Evolutionary conservation across 2,113 vertebrate species (phyloP), one percentile per base, ranked within the genome.

Genomic region (Myrmecobius fasciatus): DNA sequence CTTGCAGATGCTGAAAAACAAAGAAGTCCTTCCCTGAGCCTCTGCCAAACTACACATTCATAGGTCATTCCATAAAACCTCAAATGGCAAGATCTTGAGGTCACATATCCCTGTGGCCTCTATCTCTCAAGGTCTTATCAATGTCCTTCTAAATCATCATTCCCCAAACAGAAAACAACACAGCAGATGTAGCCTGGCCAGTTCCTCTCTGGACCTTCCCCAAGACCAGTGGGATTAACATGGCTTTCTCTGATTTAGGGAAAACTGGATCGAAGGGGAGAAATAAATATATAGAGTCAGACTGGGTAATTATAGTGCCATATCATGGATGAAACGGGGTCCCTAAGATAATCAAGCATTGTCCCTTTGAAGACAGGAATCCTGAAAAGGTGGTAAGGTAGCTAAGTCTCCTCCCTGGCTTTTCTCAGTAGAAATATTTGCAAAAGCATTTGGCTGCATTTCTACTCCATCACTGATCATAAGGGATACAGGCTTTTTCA

Each of bases 401-500:
- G 83, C 9, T 36, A 7, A 94, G 92, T 52, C 7, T 95, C 47
- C 92, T 96, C 94, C 95, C 48, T 97, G 25, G 0, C 0, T 96
- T 98, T 97, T 97, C n/a, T 92, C 49, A 52, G 25, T 25, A 60
- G 75, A 96, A 92, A 93, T 53, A 53, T 89, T 94, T 95, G 88
- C 92, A 94, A 89, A 94, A 92, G 91, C 54, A 93, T 95, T 96
- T 97, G 88, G 94, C 47, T 96, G 14, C 93, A 95, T 95, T 25
- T 95, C 91, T 96, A 53, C 2, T 92, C 31, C 93, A 89, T 94
- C 20, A 94, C 97, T 95, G 95, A 94, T 97, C 94, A 97, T 92
- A 97, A 98, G 91, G 98, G 89, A 92, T 91, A 96, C 47, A 93
- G 93, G 28, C 36, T 51, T 90, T 94, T 91, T 91, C 67, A 92